phyloP scores from a whole-genome alignment of 35 echinoderm and acorn worm genomes.

The Stichopus chloronotus region DNA sequence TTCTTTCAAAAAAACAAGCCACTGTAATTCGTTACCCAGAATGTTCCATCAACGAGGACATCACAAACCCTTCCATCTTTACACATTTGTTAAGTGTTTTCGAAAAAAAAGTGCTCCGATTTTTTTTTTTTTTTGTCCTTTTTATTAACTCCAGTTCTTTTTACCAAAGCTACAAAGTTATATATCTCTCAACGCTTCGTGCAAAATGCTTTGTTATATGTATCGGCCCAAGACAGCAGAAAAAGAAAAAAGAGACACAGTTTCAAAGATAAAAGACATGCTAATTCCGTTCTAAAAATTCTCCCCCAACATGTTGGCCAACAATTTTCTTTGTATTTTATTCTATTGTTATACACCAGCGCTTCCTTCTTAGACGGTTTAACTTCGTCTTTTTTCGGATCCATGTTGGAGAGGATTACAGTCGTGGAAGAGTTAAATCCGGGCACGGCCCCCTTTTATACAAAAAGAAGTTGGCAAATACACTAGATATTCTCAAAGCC shows the following conservation, averaged over 20 bases:
- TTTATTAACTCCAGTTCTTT: too few species aligned
- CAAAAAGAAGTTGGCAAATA: constrained; percentile 10
- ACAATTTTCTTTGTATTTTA: not conserved
- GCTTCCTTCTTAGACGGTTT: constrained; percentile 25
- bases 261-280: not conserved
- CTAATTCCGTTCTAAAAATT: not conserved
- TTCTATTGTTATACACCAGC: constrained; percentile 30
- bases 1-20: too few species aligned
- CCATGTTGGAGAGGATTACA: not conserved
- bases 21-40: too few species aligned
- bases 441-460: not conserved
- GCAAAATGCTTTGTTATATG: too few species aligned
- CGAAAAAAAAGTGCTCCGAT: too few species aligned
- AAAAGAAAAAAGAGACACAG: not conserved
- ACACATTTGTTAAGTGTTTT: too few species aligned
- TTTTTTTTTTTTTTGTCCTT: too few species aligned
- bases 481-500: not conserved
- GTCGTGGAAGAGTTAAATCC: not conserved
- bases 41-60: too few species aligned
- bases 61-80: too few species aligned
- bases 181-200: too few species aligned
- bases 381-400: not conserved
- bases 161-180: too few species aligned
- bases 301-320: not conserved
- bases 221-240: not conserved